Conservation (phyloP, 2,797 vertebrate species). For the Siniperca obscura region DNA sequence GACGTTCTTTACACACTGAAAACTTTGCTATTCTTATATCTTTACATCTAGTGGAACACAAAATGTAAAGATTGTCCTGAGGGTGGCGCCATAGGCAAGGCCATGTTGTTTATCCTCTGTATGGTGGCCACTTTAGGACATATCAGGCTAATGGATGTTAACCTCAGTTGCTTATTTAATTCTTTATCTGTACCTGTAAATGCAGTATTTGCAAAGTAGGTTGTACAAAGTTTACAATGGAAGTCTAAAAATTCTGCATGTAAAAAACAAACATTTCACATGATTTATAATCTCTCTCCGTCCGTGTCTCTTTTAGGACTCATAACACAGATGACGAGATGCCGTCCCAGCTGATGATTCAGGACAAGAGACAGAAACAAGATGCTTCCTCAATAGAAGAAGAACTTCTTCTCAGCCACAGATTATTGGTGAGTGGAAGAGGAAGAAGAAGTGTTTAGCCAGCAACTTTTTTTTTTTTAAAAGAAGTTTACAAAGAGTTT, state of each 20-base stretch:
- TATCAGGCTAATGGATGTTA: too few relatives aligned
- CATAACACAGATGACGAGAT: conserved; percentile 63
- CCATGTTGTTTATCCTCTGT: background rate
- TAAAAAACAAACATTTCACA: background rate
- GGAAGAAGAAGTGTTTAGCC: background rate
- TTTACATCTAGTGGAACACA: background rate
- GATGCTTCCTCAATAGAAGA: conserved; percentile 65
- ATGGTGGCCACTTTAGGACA: background rate
- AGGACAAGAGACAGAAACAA: conserved; percentile 78
- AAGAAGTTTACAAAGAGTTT: background rate
- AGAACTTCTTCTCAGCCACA: conserved; percentile 75
- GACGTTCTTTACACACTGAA: background rate
- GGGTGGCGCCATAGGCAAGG: conserved; percentile 15
- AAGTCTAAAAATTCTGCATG: too few relatives aligned
- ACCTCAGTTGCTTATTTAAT: background rate
- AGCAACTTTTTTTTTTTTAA: background rate
- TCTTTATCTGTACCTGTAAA: background rate
- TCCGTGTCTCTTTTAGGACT: conserved; percentile 51
- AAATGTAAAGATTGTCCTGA: conserved; percentile 3
- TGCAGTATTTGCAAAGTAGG: too few relatives aligned
- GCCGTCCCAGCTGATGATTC: conserved; percentile 43
- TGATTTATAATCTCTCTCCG: background rate
- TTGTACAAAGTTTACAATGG: background rate
- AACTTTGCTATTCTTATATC: background rate
- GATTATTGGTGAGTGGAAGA: conserved; percentile 73